Percentiles rank a stretch among this genome's conserved stretches.
phyloP scores from a whole-genome alignment of 2,888 invertebrate genomes.

The Anodontia alba region DNA sequence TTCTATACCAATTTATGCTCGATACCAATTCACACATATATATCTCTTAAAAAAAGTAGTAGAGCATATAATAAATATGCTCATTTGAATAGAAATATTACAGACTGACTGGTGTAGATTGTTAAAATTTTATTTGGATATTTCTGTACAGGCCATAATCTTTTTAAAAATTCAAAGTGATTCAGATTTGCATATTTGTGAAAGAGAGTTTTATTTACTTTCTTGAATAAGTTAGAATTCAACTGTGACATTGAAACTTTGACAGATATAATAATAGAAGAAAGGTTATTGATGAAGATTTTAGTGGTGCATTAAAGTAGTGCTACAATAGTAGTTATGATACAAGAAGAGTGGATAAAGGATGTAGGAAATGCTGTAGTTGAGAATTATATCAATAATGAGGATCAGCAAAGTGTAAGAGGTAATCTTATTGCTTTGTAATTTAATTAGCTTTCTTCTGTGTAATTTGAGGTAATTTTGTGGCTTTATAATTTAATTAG shows the following conservation, averaged over 20 bases:
- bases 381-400: conserved; percentile 60
- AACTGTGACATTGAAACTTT: background rate
- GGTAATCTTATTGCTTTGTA: background rate
- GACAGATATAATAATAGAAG: background rate
- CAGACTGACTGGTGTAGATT: background rate
- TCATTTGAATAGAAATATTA: background rate
- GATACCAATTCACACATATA: background rate
- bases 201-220: too few species aligned
- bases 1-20: background rate
- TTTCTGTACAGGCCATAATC: background rate
- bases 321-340: conserved; percentile 37
- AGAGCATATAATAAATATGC: background rate
- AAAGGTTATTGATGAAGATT: background rate
- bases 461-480: too few species aligned
- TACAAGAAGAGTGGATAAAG: conserved; percentile 62
- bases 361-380: conserved; percentile 63
- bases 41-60: background rate
- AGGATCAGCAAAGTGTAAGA: background rate
- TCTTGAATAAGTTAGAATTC: background rate
- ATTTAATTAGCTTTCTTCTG: too few species aligned
- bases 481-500: too few species aligned
- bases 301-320: background rate
- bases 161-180: background rate
- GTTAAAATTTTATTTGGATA: background rate
- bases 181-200: too few species aligned